These are phyloP conservation scores for Willisornis vidua DNA, from an alignment of 2,113 vertebrate genomes.

Conservation along the genomic window DNA sequence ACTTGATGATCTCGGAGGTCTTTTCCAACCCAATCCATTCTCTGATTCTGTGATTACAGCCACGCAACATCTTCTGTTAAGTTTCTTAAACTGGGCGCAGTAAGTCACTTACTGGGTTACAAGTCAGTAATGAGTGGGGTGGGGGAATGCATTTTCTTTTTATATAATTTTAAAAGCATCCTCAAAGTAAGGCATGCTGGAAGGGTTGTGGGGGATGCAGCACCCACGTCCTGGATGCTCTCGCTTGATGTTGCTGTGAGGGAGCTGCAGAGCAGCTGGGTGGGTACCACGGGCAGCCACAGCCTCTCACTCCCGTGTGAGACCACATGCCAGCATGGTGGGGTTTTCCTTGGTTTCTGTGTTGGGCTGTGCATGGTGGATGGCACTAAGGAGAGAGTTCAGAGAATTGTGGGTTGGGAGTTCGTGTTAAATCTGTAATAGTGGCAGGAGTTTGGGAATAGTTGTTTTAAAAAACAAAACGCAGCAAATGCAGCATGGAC, in stretches of 20 bases:
- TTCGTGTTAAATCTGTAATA: not conserved
- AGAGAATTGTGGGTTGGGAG: not conserved
- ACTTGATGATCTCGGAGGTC: no score
- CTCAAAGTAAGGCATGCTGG: not conserved
- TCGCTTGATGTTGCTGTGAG: not conserved
- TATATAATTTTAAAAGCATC: not conserved
- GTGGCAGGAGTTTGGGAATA: not conserved
- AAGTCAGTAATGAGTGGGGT: not conserved
- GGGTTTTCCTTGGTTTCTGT: not conserved
- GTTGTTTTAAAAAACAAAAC: not conserved
- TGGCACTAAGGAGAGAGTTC: not conserved
- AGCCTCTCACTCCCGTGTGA: not conserved
- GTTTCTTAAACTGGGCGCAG: not conserved
- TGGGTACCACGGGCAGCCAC: not conserved
- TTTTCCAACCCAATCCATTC: no score
- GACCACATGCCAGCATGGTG: rapidly evolving
- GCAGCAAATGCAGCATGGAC: not conserved
- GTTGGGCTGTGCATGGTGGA: not conserved
- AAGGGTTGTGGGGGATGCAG: not conserved
- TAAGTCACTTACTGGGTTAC: not conserved
- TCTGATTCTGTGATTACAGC: not conserved
- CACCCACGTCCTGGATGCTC: rapidly evolving
- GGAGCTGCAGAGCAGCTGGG: not conserved
- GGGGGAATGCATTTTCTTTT: not conserved
- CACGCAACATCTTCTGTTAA: not conserved